Percentiles rank a stretch among this genome's conserved stretches.
Evolutionary conservation across 1,140 invertebrate genomes (phyloP).

Genomic region (Rhagoletis pomonella): DNA sequence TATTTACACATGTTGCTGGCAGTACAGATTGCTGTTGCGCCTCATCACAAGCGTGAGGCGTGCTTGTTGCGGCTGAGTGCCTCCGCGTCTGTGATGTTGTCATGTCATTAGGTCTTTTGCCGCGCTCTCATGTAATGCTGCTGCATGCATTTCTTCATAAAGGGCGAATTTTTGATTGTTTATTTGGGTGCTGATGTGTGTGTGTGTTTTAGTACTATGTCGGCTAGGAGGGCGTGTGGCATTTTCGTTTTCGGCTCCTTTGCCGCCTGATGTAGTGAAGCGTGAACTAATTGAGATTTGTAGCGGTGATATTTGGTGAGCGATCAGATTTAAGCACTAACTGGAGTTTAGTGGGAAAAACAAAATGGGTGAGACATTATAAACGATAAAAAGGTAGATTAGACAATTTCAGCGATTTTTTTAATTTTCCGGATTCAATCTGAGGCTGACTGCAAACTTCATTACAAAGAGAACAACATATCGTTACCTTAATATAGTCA

Average conservation of each 20-base stretch:
- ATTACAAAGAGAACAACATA: no score
- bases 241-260: constrained; percentile 43
- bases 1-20: not conserved
- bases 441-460: no score
- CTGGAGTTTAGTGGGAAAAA: not conserved
- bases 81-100: constrained; percentile 44
- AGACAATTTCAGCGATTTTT: no score
- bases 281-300: constrained; percentile 73
- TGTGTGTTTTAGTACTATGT: constrained; percentile 58
- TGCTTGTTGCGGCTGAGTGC: constrained; percentile 42
- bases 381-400: no score
- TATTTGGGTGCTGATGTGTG: no score
- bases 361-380: not conserved
- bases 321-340: constrained; percentile 60
- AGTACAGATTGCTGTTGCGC: constrained; percentile 32
- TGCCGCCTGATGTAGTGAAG: constrained; percentile 64
- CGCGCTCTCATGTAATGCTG: no score
- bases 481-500: no score
- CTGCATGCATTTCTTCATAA: constrained; percentile 4
- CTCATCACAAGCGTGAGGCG: constrained; percentile 38
- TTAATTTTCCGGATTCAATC: no score
- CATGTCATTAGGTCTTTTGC: constrained; percentile 35
- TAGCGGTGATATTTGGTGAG: constrained; percentile 70
- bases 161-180: not conserved
- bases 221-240: constrained; percentile 41